Conservation (phyloP, 2,113 vertebrate species). For the Rhynchopsitta pachyrhyncha region DNA sequence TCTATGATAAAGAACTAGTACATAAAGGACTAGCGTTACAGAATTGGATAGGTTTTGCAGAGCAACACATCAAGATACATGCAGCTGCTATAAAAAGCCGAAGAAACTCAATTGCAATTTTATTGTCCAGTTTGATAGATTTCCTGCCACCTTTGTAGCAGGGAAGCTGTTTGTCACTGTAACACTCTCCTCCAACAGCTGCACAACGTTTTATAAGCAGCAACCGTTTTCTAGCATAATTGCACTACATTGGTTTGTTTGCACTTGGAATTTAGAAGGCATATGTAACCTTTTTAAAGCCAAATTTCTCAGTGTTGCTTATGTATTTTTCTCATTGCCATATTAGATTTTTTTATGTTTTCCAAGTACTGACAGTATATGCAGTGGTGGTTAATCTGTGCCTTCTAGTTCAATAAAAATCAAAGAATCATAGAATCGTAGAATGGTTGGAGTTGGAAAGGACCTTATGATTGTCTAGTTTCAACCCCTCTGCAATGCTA, state of each 20-base stretch:
- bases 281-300: slow-evolving; percentile 26
- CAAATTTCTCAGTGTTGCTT: neutral
- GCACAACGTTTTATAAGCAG: slow-evolving; percentile 73
- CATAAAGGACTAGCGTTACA: slow-evolving; percentile 74
- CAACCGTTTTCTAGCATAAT: slow-evolving; percentile 63
- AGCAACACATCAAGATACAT: slow-evolving; percentile 88
- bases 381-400: neutral
- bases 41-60: slow-evolving; percentile 81
- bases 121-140: slow-evolving; percentile 99
- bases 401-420: neutral
- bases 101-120: slow-evolving; percentile 99
- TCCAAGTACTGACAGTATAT: neutral
- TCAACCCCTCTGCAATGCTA: neutral
- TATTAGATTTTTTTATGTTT: neutral
- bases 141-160: slow-evolving; percentile 98
- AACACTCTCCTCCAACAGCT: slow-evolving; percentile 88
- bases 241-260: slow-evolving; percentile 49
- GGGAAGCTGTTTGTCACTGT: slow-evolving; percentile 98
- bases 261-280: slow-evolving; percentile 15
- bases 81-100: slow-evolving; percentile 95
- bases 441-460: neutral
- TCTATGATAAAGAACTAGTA: slow-evolving; percentile 70
- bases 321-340: neutral
- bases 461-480: neutral
- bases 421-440: neutral